Evolutionary conservation across 35 echinoderm and acorn worm genomes (phyloP).

Genomic region (Anneissia japonica): DNA sequence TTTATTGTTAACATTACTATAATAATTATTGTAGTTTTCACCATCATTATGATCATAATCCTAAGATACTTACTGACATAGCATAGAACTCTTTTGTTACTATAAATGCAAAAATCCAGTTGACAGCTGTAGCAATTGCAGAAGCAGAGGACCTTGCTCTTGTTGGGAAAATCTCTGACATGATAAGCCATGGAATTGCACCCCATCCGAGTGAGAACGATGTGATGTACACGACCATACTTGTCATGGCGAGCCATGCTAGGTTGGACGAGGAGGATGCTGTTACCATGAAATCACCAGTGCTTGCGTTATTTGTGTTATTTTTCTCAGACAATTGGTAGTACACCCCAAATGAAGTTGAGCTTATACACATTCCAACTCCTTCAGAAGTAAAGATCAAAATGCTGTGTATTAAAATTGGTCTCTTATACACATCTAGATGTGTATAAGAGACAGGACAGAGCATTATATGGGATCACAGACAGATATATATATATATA

Average conservation of each 20-base stretch:
- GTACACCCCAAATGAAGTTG: constrained; percentile 76
- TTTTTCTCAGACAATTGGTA: constrained; percentile 36
- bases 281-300: neutral
- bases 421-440: too few relatives aligned
- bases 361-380: constrained; percentile 69
- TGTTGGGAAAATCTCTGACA: constrained; percentile 95
- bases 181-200: constrained; percentile 88
- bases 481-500: too few relatives aligned
- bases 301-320: neutral
- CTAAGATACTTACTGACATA: constrained; percentile 53
- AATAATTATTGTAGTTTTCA: too few relatives aligned
- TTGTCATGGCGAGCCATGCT: constrained; percentile 55
- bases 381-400: constrained; percentile 34
- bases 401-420: too few relatives aligned
- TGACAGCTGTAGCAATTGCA: constrained; percentile 68
- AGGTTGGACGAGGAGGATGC: neutral
- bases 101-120: constrained; percentile 82
- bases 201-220: constrained; percentile 82
- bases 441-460: too few relatives aligned
- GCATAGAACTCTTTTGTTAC: constrained; percentile 66
- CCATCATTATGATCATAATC: too few relatives aligned
- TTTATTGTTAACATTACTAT: too few relatives aligned
- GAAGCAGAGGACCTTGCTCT: constrained; percentile 69
- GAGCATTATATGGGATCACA: too few relatives aligned
- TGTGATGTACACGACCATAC: constrained; percentile 86